phyloP scores from a whole-genome alignment of 2,113 vertebrate species.

The Ploceus nigricollis region DNA sequence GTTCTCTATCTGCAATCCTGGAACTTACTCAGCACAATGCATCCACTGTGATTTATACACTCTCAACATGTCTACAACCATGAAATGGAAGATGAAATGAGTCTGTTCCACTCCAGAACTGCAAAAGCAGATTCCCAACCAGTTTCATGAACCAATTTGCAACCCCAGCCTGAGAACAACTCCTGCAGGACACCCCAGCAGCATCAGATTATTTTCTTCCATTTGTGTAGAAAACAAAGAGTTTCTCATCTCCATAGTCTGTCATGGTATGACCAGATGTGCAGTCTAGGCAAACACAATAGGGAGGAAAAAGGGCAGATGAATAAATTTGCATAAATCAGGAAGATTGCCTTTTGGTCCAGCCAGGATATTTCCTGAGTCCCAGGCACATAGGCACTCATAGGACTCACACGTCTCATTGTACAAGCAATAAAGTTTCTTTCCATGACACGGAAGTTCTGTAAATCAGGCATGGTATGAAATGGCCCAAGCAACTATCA shows the following conservation, averaged over 20 bases:
- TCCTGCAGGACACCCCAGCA: not conserved
- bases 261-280: constrained; percentile 2
- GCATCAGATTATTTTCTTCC: not conserved
- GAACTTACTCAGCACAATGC: not conserved
- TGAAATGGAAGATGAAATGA: not conserved
- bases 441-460: not conserved
- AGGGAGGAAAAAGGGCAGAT: not conserved
- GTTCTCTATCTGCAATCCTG: not conserved
- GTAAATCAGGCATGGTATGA: not conserved
- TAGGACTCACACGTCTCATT: not conserved
- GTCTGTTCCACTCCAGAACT: not conserved
- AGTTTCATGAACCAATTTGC: not conserved
- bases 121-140: not conserved
- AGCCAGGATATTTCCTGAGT: not conserved
- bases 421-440: not conserved
- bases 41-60: not conserved
- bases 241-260: not conserved
- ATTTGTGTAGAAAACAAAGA: constrained; percentile 1
- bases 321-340: constrained; percentile 58
- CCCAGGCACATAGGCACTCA: not conserved
- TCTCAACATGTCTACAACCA: not conserved
- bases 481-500: not conserved
- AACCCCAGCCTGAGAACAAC: not conserved
- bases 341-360: not conserved
- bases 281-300: constrained; percentile 1